Base-by-base conservation (phyloP, 2,797 vertebrate genomes). In the Lepilemur septentrionalis region DNA sequence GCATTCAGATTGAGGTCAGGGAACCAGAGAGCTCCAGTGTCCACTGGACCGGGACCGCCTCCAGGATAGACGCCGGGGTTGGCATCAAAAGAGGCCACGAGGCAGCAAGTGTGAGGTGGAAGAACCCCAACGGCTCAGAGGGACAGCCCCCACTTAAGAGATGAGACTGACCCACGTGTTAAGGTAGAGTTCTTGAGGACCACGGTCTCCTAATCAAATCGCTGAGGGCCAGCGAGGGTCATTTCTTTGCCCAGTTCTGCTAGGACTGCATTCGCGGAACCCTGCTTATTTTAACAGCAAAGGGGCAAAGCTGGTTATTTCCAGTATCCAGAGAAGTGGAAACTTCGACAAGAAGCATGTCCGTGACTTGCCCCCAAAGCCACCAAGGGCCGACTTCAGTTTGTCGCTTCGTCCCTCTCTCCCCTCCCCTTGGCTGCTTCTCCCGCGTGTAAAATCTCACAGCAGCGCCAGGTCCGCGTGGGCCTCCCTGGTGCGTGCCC, bases 261-360 rank as follows among this genome's bases (percentile, higher is more conserved):
- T 30, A 23, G 28, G 48, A 52, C 17, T 3, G 35, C 35, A 17
- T 65, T 52, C 5, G 3, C 14, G 28, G 28, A 20, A 57, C 52
- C 38, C 10, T 1, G 55, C 94, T 87, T 18, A 30, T 59, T 94
- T 82, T 35, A 67, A 18, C 4, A 82, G 75, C 3, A 0, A 59
- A 96, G 70, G 75, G 82, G 11, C 15, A 22, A 69, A 50, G 20
- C 61, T 46, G 65, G 43, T 57, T 78, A 35, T 90, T 95, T 89
- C 82, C 93, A 89, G 48, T 4, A 6, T 12, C 38, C 7, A 0
- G 82, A 80, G 32, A 69, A 78, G 86, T 88, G 95, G 96, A 96
- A 97, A 96, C 28, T 88, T 81, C 4, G 0, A 78, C 35, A 11
- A 63, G 87, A 69, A 55, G 70, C 5, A 15, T 5, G 43, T 80